These are phyloP conservation scores for Mactra quadrangularis DNA, from an alignment of 1,140 invertebrate genomes.

Conservation along the genomic window DNA sequence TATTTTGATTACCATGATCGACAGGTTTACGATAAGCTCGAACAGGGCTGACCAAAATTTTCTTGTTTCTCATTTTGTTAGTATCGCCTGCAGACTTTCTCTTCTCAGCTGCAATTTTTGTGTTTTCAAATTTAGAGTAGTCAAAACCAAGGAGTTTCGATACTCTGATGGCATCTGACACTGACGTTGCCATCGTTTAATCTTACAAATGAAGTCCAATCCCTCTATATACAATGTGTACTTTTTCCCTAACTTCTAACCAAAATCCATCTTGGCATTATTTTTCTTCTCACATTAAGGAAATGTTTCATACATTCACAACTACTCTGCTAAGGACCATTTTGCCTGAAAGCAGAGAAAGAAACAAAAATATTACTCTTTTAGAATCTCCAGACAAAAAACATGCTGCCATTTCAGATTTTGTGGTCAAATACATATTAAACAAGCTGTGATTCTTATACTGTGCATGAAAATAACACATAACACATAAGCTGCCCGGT, in stretches of 20 bases:
- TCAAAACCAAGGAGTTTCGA: slow-evolving; percentile 36
- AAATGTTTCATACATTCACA: too few species aligned
- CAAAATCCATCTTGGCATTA: background rate
- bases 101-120: slow-evolving; percentile 31
- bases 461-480: too few species aligned
- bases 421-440: too few species aligned
- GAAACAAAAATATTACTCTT: background rate
- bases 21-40: slow-evolving; percentile 2
- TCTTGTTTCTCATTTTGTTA: slow-evolving; percentile 29
- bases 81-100: slow-evolving; percentile 28
- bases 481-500: too few species aligned
- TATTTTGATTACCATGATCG: slow-evolving; percentile 10
- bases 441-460: too few species aligned
- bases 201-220: background rate
- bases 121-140: slow-evolving; percentile 49
- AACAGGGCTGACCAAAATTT: slow-evolving; percentile 55
- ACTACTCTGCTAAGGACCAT: background rate
- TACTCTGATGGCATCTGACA: slow-evolving; percentile 11
- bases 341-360: background rate
- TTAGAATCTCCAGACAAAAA: too few species aligned
- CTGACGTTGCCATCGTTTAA: slow-evolving; percentile 1
- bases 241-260: background rate
- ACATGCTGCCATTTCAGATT: too few species aligned
- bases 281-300: background rate
- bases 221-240: background rate